Evolutionary conservation across 92 coral and sea anemone genomes (phyloP), one percentile per base, ranked within the genome.

Genomic region (Meandrina meandrites): DNA sequence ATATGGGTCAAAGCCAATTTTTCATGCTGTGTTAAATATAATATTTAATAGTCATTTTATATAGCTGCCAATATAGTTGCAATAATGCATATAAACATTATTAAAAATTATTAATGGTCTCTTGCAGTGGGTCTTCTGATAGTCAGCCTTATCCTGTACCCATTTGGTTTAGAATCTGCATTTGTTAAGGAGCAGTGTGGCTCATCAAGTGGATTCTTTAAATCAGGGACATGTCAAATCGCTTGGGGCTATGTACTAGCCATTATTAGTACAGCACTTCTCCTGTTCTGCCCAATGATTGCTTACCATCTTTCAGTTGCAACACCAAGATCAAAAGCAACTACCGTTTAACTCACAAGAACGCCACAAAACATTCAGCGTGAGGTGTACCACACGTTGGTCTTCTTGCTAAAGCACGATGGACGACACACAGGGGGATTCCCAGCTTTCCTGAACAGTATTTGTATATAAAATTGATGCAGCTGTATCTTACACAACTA

Each of bases 191-290:
- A 70, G 80, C 87, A 89, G 71, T 94, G 98, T 80, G 95, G 95
- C 16, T 15, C 86, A 18, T 51, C 93, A 45, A 89, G 91, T 81
- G 83, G 84, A 0, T 80, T 89, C 48, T 94, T 88, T 76, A 82
- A 86, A 76, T 89, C 95, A 17, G 98, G 93, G 22, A 73, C 84
- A 13, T 94, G 98, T 76, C 82, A 91, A 51, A 89, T 94, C 37
- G 95, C 98, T 35, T 94, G 98, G 98, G 98, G 96, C 32, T 90
- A 93, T 87, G 86, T 90, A 15, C 88, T 94, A 67, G 95, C 98
- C 13, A 92, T 92, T 42, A 80, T 93, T 80, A 92, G 89, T 37
- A 87, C 91, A 50, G 94, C 86, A 1, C 88, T 93, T 51, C 92
- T 94, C 19, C 81, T 94, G 66, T 92, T 94, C 87, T 94, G 98